Percentiles rank a stretch among this genome's conserved stretches.
phyloP scores from a whole-genome alignment of 2,888 invertebrate species.

The Maniola hyperantus region DNA sequence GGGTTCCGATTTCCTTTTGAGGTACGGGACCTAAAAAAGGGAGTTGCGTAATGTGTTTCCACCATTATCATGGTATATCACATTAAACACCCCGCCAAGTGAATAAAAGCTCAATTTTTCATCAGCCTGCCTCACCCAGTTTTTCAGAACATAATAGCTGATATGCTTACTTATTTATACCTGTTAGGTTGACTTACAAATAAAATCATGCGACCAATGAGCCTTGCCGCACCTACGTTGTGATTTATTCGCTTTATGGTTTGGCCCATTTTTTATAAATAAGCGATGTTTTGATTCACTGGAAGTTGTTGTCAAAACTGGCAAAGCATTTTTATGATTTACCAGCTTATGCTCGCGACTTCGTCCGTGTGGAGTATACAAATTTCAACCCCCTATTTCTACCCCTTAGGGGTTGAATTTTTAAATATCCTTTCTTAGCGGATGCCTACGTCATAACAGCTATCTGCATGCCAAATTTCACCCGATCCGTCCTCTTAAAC shows the following conservation, averaged over 20 bases:
- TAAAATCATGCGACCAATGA: slow-evolving; percentile 64
- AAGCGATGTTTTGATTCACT: background rate
- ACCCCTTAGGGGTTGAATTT: too few relatives aligned
- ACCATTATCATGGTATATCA: background rate
- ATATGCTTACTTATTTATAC: slow-evolving; percentile 45
- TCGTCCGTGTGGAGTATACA: too few relatives aligned
- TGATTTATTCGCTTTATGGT: slow-evolving; percentile 50
- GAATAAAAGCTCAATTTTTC: slow-evolving; percentile 22
- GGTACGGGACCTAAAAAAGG: too few relatives aligned
- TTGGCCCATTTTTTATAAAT: slow-evolving; percentile 17
- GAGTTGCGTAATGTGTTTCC: background rate
- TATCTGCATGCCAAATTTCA: too few relatives aligned
- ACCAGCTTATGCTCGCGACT: too few relatives aligned
- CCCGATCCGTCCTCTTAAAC: too few relatives aligned
- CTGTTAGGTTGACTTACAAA: slow-evolving; percentile 51
- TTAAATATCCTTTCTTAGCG: too few relatives aligned
- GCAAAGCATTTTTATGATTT: too few relatives aligned
- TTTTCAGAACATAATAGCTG: slow-evolving; percentile 29
- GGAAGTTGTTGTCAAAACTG: too few relatives aligned
- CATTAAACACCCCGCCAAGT: background rate
- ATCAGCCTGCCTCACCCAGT: slow-evolving; percentile 12
- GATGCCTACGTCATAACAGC: too few relatives aligned
- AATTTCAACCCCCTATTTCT: too few relatives aligned
- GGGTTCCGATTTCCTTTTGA: too few relatives aligned
- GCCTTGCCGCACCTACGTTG: slow-evolving; percentile 51